Percentiles rank a stretch among this genome's conserved stretches.
These are phyloP conservation scores for Pachymerium ferrugineum DNA, from an alignment of 2,888 invertebrate species.

Conservation along the genomic window DNA sequence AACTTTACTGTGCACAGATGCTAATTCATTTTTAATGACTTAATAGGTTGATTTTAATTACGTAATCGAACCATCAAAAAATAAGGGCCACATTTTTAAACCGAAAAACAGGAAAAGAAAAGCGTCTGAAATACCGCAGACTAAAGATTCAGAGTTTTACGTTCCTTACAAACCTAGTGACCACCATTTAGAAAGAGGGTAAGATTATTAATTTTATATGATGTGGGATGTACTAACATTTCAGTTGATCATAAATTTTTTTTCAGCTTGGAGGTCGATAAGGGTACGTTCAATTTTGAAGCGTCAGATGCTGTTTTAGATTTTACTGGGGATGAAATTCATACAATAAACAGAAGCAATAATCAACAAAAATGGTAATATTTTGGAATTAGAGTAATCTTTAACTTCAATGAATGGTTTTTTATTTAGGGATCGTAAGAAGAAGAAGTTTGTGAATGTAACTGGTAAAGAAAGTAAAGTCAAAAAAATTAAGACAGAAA, in stretches of 20 bases:
- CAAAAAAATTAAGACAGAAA: conserved; percentile 88
- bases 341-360: conserved; percentile 56
- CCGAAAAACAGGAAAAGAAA: not conserved
- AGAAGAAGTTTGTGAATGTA: conserved; percentile 79
- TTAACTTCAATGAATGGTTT: not conserved
- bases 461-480: conserved; percentile 52
- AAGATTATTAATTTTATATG: not conserved
- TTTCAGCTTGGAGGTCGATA: conserved; percentile 61
- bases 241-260: not conserved
- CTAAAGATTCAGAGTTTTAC: not conserved
- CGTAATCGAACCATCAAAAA: not conserved
- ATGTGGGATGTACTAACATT: not conserved
- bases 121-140: not conserved
- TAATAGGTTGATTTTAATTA: not conserved
- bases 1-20: too few relatives aligned
- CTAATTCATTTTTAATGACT: too few relatives aligned
- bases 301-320: conserved; percentile 75
- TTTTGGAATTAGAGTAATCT: not conserved
- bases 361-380: conserved; percentile 57
- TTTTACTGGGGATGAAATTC: conserved; percentile 72
- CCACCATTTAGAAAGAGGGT: conserved; percentile 38
- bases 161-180: not conserved
- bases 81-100: not conserved
- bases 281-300: conserved; percentile 68
- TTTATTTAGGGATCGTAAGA: conserved; percentile 74